phyloP scores from a whole-genome alignment of 2,797 vertebrate species.

The Rhincodon typus region DNA sequence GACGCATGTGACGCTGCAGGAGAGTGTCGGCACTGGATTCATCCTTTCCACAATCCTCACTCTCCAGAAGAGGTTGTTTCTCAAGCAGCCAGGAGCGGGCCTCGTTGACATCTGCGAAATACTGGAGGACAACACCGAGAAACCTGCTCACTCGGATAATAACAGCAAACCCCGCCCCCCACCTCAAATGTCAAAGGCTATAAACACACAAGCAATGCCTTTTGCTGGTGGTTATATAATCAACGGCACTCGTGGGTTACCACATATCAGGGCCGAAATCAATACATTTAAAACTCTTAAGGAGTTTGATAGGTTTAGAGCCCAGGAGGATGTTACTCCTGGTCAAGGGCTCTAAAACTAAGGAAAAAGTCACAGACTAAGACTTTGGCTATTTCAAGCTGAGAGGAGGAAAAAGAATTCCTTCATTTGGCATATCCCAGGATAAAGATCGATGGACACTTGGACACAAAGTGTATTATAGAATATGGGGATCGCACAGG shows the following conservation, averaged over 20 bases:
- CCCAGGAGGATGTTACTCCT: too few species aligned
- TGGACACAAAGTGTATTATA: too few species aligned
- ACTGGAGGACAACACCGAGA: slow-evolving; percentile 55
- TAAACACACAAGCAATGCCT: neutral
- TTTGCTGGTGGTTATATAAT: neutral
- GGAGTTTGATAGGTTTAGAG: too few species aligned
- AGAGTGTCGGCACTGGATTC: slow-evolving; percentile 58
- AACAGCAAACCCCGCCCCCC: neutral
- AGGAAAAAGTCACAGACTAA: too few species aligned
- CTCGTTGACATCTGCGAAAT: slow-evolving; percentile 67
- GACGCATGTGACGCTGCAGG: slow-evolving; percentile 64
- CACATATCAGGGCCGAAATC: neutral
- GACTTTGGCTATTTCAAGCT: too few species aligned
- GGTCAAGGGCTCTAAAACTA: too few species aligned
- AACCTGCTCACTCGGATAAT: neutral
- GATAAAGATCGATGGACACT: too few species aligned
- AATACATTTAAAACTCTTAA: too few species aligned
- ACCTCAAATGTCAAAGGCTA: neutral
- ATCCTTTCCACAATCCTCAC: slow-evolving; percentile 65
- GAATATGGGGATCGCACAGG: too few species aligned
- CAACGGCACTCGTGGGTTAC: too few species aligned
- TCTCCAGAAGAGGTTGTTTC: slow-evolving; percentile 60
- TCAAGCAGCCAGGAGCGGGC: slow-evolving; percentile 70
- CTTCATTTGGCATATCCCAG: too few species aligned
- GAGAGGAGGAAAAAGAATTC: too few species aligned